Base-by-base conservation (phyloP, 2,113 vertebrate genomes). In the Patagioenas fasciata region DNA sequence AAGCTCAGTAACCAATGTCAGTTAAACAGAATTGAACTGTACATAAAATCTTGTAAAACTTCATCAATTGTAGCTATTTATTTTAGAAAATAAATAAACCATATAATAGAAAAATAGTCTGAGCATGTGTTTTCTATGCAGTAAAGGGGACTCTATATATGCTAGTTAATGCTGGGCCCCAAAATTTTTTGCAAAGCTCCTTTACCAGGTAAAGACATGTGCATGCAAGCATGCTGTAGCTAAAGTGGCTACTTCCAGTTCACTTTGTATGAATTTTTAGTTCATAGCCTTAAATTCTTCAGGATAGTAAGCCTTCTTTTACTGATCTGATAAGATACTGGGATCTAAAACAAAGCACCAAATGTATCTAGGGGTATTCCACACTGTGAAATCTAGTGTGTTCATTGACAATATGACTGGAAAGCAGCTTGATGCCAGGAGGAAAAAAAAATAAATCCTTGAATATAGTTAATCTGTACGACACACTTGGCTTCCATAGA, bases 141-240 rank as follows among this genome's bases (percentile, higher is more conserved):
- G n/a, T 51, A 25, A 74, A 19, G 15, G 50, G 47, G 9, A 28
- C 32, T 81, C 32, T 61, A 90, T 90, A 23, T 8, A 48, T 4
- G 15, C 8, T 51, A 79, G 57, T 25, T 53, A 61, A 15, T 61
- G 11, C 32, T 61, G 10, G 32, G 42, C 11, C 2, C 8, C 40
- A 66, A 82, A 24, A 24, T 18, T 81, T 61, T 67, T 82, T 12
- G 29, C n/a, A 57, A 70, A 74, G 13, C 17, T 78, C 29, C 1
- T 0, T 36, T 81, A 71, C 20, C 8, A 48, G 17, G 20, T 44
- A 42, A 77, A 88, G 10, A 31, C 12, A 19, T 0, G 0, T 32
- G 20, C 1, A 0, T 29, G 17, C n/a, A 50, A 80, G 13, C 0
- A 0, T 51, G 25, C 23, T 70, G 13, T 12, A 64, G 28, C 10